These are phyloP conservation scores for Avahi laniger DNA, from an alignment of 2,797 vertebrate species.

Conservation along the genomic window DNA sequence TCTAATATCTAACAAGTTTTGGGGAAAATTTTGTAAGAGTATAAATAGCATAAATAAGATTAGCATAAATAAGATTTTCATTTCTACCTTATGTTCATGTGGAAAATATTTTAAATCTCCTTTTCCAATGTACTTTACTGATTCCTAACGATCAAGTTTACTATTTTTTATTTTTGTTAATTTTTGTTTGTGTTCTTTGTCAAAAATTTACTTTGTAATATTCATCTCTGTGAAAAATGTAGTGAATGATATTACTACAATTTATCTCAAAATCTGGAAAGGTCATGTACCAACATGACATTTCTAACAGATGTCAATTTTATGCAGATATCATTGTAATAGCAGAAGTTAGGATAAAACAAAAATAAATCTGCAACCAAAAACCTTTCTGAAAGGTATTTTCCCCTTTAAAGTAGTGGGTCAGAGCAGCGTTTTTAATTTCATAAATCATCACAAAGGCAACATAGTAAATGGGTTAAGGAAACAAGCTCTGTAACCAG, in stretches of 20 bases:
- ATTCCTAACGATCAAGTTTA: not conserved
- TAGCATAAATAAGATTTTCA: not conserved
- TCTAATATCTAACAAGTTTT: constrained; percentile 48
- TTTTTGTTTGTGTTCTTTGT: constrained; percentile 20
- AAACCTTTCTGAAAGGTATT: not conserved
- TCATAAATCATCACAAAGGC: not conserved
- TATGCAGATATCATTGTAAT: constrained; percentile 39
- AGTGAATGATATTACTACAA: not conserved
- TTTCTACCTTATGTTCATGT: constrained; percentile 3
- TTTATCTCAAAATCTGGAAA: constrained; percentile 12
- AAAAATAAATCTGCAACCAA: constrained; percentile 43
- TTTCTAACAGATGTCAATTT: constrained; percentile 47
- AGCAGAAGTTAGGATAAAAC: not conserved
- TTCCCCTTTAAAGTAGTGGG: not conserved
- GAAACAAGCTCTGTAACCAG: not conserved
- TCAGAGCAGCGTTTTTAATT: not conserved
- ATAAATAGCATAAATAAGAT: constrained; percentile 32
- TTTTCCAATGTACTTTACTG: not conserved
- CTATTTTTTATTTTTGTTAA: not conserved
- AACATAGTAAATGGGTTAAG: not conserved
- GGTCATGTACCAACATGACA: not conserved
- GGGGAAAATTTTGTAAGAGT: not conserved
- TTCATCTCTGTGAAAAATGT: constrained; percentile 26
- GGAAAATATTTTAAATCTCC: constrained; percentile 29
- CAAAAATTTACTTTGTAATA: constrained; percentile 30